Evolutionary conservation across 2,888 invertebrate species (phyloP), one percentile per base, ranked within the genome.

Genomic region (Cerceris rybyensis): DNA sequence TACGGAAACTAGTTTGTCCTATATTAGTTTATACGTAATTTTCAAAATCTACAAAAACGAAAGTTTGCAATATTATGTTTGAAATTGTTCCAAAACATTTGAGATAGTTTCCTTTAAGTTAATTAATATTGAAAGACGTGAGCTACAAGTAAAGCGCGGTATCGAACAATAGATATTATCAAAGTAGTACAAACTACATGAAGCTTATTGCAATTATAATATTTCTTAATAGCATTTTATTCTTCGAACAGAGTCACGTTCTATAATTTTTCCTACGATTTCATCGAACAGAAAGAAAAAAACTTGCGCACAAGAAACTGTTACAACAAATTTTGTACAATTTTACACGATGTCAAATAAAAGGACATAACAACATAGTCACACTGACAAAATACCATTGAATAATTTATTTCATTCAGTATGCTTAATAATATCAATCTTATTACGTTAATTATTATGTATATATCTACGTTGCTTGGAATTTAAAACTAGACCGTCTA

Each of bases 1-100:
- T 93, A 94, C 82, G 92, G 92, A 88, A 94, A 93, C 92, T 93
- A 93, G 78, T 14, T 8, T 41, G 28, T 61, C 0, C n/a, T 58
- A 59, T 58, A 59, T 14, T 42, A 14, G n/a, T 59, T n/a, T n/a
- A 11, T 11, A 6, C 9, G 6, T 4, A 11, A 46, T 28, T 28
- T 28, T 28, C 28, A 28, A 28, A 28, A 4, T 28, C 28, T 28
- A 28, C 4, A 28, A 28, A 28, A 28, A 2, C 28, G 28, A 28
- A 28, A 28, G 1, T 28, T 28, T 28, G 28, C 4, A 28, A 28
- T 28, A 28, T 28, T 28, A 28, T 28, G 28, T 28, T 28, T 28
- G 1, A 28, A 28, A 28, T 28, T 28, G 4, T 28, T 28, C 28
- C 28, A 28, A 28, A 28, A 46, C 8, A 11, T 46, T 2, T 46